Conservation (phyloP, 2,113 vertebrate genomes). For the Lagopus muta region DNA sequence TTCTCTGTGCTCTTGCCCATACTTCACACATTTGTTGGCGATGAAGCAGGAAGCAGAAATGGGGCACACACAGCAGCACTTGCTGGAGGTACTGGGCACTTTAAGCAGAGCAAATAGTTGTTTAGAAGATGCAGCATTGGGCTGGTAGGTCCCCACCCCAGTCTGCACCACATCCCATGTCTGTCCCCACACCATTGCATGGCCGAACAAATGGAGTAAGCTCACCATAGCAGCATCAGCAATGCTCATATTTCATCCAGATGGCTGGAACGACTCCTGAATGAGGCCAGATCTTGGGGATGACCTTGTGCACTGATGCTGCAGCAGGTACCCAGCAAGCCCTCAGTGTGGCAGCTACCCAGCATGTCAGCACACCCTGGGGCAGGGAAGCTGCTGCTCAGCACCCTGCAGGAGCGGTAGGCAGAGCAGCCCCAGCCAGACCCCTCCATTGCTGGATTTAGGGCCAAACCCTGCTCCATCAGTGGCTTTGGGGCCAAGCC, state of each 20-base stretch:
- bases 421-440: neutral
- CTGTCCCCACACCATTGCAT: fast-evolving
- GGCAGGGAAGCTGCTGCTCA: slow-evolving; percentile 33
- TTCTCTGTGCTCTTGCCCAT: neutral
- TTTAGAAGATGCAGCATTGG: neutral
- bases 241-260: neutral
- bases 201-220: neutral
- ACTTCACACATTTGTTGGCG: slow-evolving; percentile 3
- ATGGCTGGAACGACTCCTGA: slow-evolving; percentile 44
- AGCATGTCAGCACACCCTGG: neutral
- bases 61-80: neutral
- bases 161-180: neutral
- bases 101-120: slow-evolving; percentile 11
- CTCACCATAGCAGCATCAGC: neutral
- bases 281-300: slow-evolving; percentile 48
- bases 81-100: neutral
- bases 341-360: neutral
- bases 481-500: slow-evolving; percentile 66
- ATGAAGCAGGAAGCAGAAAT: neutral
- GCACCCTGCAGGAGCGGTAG: neutral
- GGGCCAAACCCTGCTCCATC: slow-evolving; percentile 27
- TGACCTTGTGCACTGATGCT: neutral
- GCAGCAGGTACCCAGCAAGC: neutral
- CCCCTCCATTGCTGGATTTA: slow-evolving; percentile 54
- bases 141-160: neutral